Evolutionary conservation across 2,113 vertebrate genomes (phyloP), one percentile per base, ranked within the genome.

Genomic region (Sceloporus undulatus): DNA sequence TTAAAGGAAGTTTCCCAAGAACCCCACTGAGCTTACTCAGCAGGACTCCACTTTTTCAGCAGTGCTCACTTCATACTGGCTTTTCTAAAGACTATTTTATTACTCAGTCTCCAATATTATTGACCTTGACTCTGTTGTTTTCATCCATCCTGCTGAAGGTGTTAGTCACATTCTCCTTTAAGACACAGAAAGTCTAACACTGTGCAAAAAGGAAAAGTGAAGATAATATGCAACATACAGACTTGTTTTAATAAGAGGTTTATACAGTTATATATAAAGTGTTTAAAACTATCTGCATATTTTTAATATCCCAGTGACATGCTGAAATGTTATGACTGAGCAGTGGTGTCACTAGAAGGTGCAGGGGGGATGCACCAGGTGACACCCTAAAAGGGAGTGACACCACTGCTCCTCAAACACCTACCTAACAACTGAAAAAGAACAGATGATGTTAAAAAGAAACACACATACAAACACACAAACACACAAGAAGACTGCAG

Each of bases 11-110:
- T 86, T 95, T 94, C 89, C 76, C 87, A 68, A 83, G 91, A 93
- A 88, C 59, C 38, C 65, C 87, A 91, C 84, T 94, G 94, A 92
- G 93, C 94, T 85, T 90, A 79, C 82, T 94, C 90, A 85, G 83
- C 81, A 79, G 92, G 84, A 76, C 91, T 94, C 92, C 82, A 62
- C 48, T 87, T 96, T 62, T 94, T 93, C 90, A 93, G 87, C 88
- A 82, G 9, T 83, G 70, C 93, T 85, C 92, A 92, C 90, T 95
- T 92, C 90, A 59, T 82, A 86, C 52, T 89, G 14, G 40, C 8
- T 74, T 29, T 79, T 75, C 86, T 85, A 92, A 93, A 94, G 93
- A 91, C 93, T 92, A 91, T 91, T 94, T 71, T 86, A 70, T 90
- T 75, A 89, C n/a, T 90, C 85, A 87, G 4, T 89, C 91, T 94